Conservation (phyloP, 1,140 invertebrate species). For the Paramacrobiotus metropolitanus region DNA sequence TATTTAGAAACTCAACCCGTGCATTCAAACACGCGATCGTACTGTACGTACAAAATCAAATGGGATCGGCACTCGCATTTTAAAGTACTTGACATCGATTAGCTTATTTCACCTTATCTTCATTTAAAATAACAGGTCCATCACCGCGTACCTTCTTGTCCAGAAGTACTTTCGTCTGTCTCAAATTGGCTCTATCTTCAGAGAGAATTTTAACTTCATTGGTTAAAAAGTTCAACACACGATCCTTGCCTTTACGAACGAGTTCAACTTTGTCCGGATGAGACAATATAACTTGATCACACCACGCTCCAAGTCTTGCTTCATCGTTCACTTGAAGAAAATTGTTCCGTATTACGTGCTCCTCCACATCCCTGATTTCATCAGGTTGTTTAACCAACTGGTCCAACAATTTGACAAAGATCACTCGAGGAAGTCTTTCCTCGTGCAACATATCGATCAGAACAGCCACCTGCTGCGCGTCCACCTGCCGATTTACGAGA, state of each 20-base stretch:
- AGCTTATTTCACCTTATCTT: too few species aligned
- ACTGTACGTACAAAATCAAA: too few species aligned
- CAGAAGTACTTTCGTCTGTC: slow-evolving; percentile 19
- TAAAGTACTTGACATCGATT: too few species aligned
- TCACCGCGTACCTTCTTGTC: neutral
- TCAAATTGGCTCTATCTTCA: slow-evolving; percentile 39
- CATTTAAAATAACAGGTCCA: too few species aligned
- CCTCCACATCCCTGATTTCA: neutral
- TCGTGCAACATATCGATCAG: slow-evolving; percentile 5
- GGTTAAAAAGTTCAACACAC: slow-evolving; percentile 36
- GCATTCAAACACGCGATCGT: too few species aligned
- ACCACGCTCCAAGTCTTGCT: slow-evolving; percentile 32
- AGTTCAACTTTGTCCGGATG: slow-evolving; percentile 34
- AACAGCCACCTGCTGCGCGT: slow-evolving; percentile 6
- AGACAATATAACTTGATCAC: slow-evolving; percentile 33
- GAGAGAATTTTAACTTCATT: slow-evolving; percentile 31
- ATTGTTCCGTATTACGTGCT: slow-evolving; percentile 28
- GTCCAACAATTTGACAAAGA: slow-evolving; percentile 8
- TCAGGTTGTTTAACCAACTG: neutral
- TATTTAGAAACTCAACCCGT: too few species aligned
- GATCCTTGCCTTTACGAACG: slow-evolving; percentile 41
- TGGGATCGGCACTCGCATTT: too few species aligned
- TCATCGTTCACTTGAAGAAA: slow-evolving; percentile 37
- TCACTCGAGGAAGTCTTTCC: neutral
- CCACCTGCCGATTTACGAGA: neutral